Evolutionary conservation across 2,113 vertebrate genomes (phyloP), one percentile per base, ranked within the genome.

Genomic region (Anser brachyrhynchus): DNA sequence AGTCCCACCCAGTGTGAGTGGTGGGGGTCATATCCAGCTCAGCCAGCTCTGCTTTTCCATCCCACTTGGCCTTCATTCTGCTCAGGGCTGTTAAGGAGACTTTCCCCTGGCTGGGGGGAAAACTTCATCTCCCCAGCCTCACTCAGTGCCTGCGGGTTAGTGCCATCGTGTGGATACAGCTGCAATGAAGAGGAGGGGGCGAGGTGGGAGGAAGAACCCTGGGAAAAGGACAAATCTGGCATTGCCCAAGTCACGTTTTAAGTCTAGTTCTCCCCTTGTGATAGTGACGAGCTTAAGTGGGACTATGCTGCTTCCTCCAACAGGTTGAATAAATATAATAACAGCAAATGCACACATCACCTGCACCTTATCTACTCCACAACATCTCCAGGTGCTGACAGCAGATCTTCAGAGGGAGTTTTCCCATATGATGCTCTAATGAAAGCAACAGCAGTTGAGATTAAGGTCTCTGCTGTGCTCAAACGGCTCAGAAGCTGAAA

Each of bases 101-200:
- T 5, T 78, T 35, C 26, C 35, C 29, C 15, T n/a, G 11, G 2
- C 9, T 3, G 35, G 28, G 51, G 51, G 23, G 51, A 26, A 26
- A 52, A 26, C 23, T 21, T 31, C 43, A 62, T 59, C 52, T 64
- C 55, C 39, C 9, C 77, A 71, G 37, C 62, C 84, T 55, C 55
- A 49, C 62, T 54, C 65, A 18, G 73, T 46, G 71, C 62, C 92
- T 94, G 64, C 61, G 67, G 62, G 58, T n/a, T 93, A 89, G 92
- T 95, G 92, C 92, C 88, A 94, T 93, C 64, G 8, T 92, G 94
- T 96, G 95, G 94, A 91, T 92, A 39, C 12, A 84, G 23, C 65
- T 61, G 74, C 49, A 87, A 83, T 1, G 54, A 78, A 21, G 83
- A 92, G 22, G 90, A 94, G 37, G 57, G 89, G 67, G n/a, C 73